These are phyloP conservation scores for Athene noctua DNA, from an alignment of 2,113 vertebrate genomes.

Conservation along the genomic window DNA sequence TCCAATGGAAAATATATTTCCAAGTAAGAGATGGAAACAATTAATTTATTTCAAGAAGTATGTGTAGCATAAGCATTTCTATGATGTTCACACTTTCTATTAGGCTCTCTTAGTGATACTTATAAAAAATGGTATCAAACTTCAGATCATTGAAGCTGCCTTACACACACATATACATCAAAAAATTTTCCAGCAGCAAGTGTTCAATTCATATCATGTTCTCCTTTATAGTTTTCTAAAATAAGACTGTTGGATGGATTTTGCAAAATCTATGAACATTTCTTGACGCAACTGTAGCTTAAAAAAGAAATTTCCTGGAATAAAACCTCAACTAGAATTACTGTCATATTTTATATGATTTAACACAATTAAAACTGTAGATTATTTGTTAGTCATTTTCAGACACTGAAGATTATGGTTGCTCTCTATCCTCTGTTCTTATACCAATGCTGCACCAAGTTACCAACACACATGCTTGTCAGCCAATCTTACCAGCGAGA, in stretches of 20 bases:
- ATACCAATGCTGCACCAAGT: not conserved
- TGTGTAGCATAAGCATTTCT: not conserved
- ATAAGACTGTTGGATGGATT: not conserved
- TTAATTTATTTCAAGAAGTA: not conserved
- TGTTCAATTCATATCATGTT: not conserved
- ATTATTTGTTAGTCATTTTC: not conserved
- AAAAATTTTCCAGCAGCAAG: not conserved
- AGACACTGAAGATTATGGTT: not conserved
- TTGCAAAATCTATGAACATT: not conserved
- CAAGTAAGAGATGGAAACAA: not conserved
- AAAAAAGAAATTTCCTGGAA: not conserved
- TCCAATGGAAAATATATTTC: not conserved
- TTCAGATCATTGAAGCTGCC: not conserved
- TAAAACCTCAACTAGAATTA: not conserved
- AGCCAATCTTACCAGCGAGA: not conserved
- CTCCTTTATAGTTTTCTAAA: not conserved
- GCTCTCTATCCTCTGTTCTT: not conserved
- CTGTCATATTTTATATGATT: not conserved
- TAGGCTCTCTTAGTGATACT: not conserved
- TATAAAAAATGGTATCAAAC: not conserved
- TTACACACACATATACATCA: not conserved
- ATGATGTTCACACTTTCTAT: not conserved
- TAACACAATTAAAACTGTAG: not conserved
- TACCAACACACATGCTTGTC: not conserved
- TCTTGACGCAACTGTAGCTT: not conserved